A percentile compares a stretch with the other conserved stretches of the same genome.
Conservation (phyloP, 2,888 invertebrate genomes). For the Netelia inedita region DNA sequence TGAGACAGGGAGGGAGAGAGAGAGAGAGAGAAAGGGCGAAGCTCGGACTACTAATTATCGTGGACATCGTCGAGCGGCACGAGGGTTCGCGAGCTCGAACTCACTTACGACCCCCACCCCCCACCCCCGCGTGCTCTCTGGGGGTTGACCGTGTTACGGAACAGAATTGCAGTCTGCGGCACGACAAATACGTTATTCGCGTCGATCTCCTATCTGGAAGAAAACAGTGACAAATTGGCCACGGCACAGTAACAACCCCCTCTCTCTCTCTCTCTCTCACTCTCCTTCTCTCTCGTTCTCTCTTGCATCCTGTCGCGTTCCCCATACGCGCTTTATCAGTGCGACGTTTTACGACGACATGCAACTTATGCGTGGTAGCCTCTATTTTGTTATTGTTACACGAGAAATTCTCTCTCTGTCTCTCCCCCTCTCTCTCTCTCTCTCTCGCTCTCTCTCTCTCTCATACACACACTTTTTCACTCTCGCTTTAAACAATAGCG, state of each 20-base stretch:
- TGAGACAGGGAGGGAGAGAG: neutral
- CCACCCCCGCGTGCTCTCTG: neutral
- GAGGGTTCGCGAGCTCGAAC: conserved; percentile 49
- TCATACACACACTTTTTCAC: neutral
- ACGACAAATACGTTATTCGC: neutral
- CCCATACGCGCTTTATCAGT: conserved; percentile 72
- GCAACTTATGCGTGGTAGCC: conserved; percentile 73
- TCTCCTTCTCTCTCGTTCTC: conserved; percentile 10
- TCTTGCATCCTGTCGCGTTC: conserved; percentile 44
- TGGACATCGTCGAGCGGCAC: conserved; percentile 48
- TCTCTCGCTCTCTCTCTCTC: neutral
- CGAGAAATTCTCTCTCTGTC: conserved; percentile 16
- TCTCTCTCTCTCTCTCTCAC: conserved; percentile 7
- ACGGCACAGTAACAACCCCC: conserved; percentile 32
- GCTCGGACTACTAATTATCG: conserved; percentile 54
- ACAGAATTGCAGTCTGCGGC: conserved; percentile 4
- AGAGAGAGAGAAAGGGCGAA: neutral
- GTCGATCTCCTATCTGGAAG: conserved; percentile 65
- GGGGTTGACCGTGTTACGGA: conserved; percentile 1
- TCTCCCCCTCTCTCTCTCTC: neutral
- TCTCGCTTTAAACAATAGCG: conserved; percentile 21
- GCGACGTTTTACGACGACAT: conserved; percentile 69
- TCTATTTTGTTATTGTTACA: conserved; percentile 39
- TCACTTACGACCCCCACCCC: conserved; percentile 24
- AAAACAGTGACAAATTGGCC: conserved; percentile 78